phyloP scores from a whole-genome alignment of 1,140 invertebrate genomes.

The Drosophila kanapiae region DNA sequence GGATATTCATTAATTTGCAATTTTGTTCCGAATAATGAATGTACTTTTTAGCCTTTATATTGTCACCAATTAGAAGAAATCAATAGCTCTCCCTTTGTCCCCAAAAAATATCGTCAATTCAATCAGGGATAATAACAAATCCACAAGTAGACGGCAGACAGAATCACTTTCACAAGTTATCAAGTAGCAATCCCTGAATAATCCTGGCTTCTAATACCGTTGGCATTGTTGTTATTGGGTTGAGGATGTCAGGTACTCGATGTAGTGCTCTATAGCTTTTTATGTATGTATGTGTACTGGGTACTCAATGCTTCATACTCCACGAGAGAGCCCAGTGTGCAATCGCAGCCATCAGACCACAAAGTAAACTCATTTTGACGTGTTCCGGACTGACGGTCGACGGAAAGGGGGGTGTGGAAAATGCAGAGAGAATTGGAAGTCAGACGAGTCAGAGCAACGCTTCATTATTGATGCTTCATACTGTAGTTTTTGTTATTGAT shows the following conservation, averaged over 20 bases:
- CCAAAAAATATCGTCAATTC: background rate
- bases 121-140: background rate
- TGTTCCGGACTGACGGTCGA: conserved; percentile 39
- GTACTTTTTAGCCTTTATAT: background rate
- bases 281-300: conserved; percentile 9
- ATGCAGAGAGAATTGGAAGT: background rate
- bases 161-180: conserved; percentile 18
- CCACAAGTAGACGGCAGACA: conserved; percentile 4
- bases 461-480: conserved; percentile 70
- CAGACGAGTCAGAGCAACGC: conserved; percentile 31
- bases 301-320: conserved; percentile 21
- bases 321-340: conserved; percentile 23
- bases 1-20: too few species aligned
- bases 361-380: conserved; percentile 81
- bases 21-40: too few species aligned
- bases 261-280: background rate
- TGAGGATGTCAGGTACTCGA: conserved; percentile 44
- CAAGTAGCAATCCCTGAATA: conserved; percentile 21
- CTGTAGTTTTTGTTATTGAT: conserved; percentile 71
- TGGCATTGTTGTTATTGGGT: conserved; percentile 24
- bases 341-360: conserved; percentile 65
- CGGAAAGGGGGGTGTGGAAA: background rate
- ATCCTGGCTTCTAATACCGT: conserved; percentile 28
- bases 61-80: conserved; percentile 4
- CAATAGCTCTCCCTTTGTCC: background rate